A percentile compares a stretch with the other conserved stretches of the same genome.
Conservation (phyloP, 1,140 invertebrate genomes). For the Pseudomyrmex pallidus region DNA sequence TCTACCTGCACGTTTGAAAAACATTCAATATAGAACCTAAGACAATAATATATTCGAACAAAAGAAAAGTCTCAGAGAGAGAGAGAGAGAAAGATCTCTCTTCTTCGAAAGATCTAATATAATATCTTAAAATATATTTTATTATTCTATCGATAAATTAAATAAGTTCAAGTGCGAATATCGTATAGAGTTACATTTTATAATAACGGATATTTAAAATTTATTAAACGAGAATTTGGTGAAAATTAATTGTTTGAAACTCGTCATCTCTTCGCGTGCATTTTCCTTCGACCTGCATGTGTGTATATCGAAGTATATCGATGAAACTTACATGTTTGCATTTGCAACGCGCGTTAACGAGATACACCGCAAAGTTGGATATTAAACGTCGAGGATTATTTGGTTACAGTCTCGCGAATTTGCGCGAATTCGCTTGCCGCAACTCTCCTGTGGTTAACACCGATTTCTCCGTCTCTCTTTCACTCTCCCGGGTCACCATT, state of each 20-base stretch:
- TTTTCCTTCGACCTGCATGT: neutral
- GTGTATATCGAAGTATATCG: conserved; percentile 13
- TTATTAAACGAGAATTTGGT: neutral
- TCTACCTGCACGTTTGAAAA: conserved; percentile 4
- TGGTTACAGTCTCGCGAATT: conserved; percentile 78
- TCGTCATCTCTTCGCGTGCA: neutral
- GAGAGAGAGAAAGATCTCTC: too few species aligned
- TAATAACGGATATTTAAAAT: conserved; percentile 31
- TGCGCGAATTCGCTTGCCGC: conserved; percentile 43
- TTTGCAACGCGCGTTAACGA: conserved; percentile 70
- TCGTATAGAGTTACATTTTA: neutral
- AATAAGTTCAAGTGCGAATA: neutral
- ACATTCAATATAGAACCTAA: neutral
- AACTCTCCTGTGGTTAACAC: neutral
- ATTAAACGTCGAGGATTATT: conserved; percentile 73
- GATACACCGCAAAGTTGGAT: conserved; percentile 65
- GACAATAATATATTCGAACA: neutral
- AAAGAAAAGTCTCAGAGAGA: neutral
- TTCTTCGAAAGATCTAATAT: neutral
- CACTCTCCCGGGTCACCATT: neutral
- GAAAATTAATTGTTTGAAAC: conserved; percentile 21
- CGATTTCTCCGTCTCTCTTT: neutral
- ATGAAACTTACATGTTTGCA: conserved; percentile 77
- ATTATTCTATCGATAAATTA: conserved; percentile 3
- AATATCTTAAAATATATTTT: neutral